Evolutionary conservation across 2,113 vertebrate species (phyloP).

Genomic region (Oryzias javanicus): DNA sequence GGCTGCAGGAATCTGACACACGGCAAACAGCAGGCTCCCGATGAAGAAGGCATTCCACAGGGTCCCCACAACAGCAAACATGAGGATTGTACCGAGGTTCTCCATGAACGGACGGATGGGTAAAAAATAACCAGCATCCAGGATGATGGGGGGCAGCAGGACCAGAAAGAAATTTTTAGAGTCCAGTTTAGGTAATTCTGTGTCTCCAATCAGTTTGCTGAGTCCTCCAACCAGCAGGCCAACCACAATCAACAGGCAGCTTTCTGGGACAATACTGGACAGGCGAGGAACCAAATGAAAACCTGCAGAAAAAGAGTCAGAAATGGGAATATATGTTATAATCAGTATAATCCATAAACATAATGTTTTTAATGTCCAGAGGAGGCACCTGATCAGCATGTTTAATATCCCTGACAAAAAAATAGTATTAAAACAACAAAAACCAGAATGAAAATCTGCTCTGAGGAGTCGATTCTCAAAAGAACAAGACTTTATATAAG

Average conservation of each 20-base stretch:
- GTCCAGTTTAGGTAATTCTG: conserved; percentile 81
- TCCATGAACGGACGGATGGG: conserved; percentile 94
- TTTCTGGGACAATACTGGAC: conserved; percentile 91
- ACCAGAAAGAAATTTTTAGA: conserved; percentile 89
- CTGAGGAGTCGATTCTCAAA: too few relatives aligned
- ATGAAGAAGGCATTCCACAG: conserved; percentile 97
- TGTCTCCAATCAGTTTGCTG: conserved; percentile 86
- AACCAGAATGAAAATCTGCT: too few relatives aligned
- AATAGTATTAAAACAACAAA: too few relatives aligned
- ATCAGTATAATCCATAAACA: too few relatives aligned
- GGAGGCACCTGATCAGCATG: too few relatives aligned
- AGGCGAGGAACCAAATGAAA: conserved; percentile 93
- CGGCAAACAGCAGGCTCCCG: conserved; percentile 85
- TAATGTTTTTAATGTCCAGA: too few relatives aligned
- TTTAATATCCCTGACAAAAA: too few relatives aligned
- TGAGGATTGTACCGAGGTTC: conserved; percentile 97
- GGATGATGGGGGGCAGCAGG: conserved; percentile 95
- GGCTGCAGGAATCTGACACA: conserved; percentile 82
- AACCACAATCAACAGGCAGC: conserved; percentile 94
- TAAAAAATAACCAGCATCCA: conserved; percentile 97
- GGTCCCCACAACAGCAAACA: conserved; percentile 95
- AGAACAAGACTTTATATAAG: too few relatives aligned
- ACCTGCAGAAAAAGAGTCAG: conserved; percentile 71
- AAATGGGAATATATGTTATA: neutral
- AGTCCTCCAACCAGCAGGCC: conserved; percentile 92